Evolutionary conservation across 2,797 vertebrate genomes (phyloP).

Genomic region (Octomys mimax): DNA sequence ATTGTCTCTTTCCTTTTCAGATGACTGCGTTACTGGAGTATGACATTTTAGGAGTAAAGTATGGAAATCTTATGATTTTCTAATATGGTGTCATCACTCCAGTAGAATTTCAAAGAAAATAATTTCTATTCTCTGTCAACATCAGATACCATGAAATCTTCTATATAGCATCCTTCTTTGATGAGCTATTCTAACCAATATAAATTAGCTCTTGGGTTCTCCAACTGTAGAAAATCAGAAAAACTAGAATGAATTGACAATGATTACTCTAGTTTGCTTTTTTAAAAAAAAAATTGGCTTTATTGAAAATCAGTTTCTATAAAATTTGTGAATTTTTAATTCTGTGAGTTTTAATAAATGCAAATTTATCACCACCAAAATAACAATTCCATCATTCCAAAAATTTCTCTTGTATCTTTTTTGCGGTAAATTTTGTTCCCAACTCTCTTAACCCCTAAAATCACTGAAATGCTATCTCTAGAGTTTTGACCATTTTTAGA

Average conservation of each 20-base stretch:
- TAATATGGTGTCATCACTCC: not conserved
- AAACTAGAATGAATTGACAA: not conserved
- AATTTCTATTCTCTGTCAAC: constrained; percentile 43
- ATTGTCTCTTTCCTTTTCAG: constrained; percentile 28
- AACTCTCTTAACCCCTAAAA: not conserved
- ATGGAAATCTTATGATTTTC: constrained; percentile 24
- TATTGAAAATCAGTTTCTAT: constrained; percentile 4
- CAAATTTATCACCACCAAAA: not conserved
- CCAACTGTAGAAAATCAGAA: constrained; percentile 17
- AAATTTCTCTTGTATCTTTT: not conserved
- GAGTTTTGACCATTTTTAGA: not conserved
- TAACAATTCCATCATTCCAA: not conserved
- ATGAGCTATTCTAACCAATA: constrained; percentile 64
- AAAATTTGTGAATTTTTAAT: constrained; percentile 31
- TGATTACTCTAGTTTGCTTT: not conserved
- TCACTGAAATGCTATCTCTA: not conserved
- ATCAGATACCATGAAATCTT: constrained; percentile 59
- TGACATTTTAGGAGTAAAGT: constrained; percentile 24
- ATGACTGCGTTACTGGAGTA: not conserved
- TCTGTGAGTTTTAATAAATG: constrained; percentile 42
- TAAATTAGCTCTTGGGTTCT: constrained; percentile 40
- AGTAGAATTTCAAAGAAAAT: constrained; percentile 55
- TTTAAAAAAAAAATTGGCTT: not conserved
- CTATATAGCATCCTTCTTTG: constrained; percentile 17
- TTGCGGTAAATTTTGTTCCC: not conserved